Evolutionary conservation across 1,140 invertebrate genomes (phyloP).

Genomic region (Diabrotica virgifera): DNA sequence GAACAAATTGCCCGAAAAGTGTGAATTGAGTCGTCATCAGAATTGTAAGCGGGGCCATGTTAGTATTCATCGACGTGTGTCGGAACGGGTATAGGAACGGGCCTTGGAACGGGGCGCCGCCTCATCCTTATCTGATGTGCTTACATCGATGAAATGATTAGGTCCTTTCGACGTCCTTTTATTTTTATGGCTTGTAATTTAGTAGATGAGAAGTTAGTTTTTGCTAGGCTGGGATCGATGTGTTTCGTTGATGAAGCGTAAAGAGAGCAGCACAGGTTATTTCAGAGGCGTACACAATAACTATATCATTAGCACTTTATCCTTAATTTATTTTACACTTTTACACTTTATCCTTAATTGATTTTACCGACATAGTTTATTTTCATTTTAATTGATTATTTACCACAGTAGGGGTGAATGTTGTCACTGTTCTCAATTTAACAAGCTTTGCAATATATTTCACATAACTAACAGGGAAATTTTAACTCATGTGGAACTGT

Average conservation of each 20-base stretch:
- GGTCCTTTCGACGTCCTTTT: conserved; percentile 15
- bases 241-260: conserved; percentile 5
- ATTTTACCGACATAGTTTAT: no score
- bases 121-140: conserved; percentile 6
- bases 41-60: conserved; percentile 9
- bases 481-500: no score
- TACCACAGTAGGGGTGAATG: no score
- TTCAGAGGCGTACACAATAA: neutral
- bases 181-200: conserved; percentile 12
- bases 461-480: no score
- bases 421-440: no score
- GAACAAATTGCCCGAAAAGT: conserved; percentile 13
- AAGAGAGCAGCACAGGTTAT: neutral
- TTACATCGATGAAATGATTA: conserved; percentile 13
- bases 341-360: no score
- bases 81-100: neutral
- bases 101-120: no score
- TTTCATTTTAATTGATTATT: no score
- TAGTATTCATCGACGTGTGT: conserved; percentile 8
- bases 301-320: neutral
- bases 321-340: no score
- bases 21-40: conserved; percentile 12
- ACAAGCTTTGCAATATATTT: no score
- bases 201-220: conserved; percentile 9
- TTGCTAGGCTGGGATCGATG: neutral